Base-by-base conservation (phyloP, 2,888 invertebrate genomes). In the Erpobdella octoculata region DNA sequence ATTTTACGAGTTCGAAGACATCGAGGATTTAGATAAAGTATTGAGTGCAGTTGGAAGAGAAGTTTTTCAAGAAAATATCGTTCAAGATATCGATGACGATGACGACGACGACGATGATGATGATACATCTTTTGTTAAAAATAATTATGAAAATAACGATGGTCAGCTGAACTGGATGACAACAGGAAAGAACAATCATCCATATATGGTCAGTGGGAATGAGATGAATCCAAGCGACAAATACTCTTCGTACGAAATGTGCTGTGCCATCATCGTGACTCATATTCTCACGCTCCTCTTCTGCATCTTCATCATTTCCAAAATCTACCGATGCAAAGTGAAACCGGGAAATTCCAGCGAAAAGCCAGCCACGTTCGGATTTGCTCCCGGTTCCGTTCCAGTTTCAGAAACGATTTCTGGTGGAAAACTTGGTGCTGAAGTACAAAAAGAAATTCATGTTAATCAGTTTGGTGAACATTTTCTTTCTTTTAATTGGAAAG, bases 251-350 rank as follows among this genome's bases (percentile, higher is more conserved):
- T 33, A 62, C 9, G 62, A 62, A n/a, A 33, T 62, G 62, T 62
- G 18, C 28, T 36, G n/a, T 18, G 41, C 46, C 9, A 41, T 67
- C 28, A 41, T 48, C n/a, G 25, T 31, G 15, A 67, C 41, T 41
- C 38, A 41, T 37, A 18, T 67, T 35, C n/a, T 48, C 41, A 46
- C 41, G 21, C 21, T 67, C 41, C 46, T 41, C 67, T 46, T 67
- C 33, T 67, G 37, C 48, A 28, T 67, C 33, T 46, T 67, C 28
- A 41, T 67, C 67, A 41, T 67, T 31, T 38, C 46, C 21, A 46
- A 41, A 37, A 46, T 67, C 31, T 67, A 41, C 67, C 41, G 31
- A 67, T 33, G 33, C 70, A 33, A 35, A n/a, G 35, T 62, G 35
- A 62, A 62, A 31, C 62, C 62, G 1, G 31, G 62, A 33, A 62